A percentile compares a stretch with the other conserved stretches of the same genome.
Conservation (phyloP, 2,113 vertebrate genomes). For the Hoplias malabaricus region DNA sequence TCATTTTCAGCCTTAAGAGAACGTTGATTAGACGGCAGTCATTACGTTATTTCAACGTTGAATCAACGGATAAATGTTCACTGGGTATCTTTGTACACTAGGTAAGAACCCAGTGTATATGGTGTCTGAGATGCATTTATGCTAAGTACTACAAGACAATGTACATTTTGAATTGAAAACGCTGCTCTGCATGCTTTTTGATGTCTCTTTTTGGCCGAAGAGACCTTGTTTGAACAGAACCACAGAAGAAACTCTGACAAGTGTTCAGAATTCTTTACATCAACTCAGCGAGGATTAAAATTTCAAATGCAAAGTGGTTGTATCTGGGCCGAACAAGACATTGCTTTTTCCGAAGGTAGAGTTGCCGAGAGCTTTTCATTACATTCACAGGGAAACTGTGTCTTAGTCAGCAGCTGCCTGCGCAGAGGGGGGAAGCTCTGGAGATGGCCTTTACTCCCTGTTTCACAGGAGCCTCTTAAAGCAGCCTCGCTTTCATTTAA, state of each 20-base stretch:
- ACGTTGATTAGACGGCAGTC: no score
- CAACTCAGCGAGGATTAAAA: slow-evolving; percentile 43
- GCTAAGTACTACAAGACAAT: no score
- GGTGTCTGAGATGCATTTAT: no score
- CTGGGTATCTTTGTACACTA: no score
- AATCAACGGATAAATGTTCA: no score
- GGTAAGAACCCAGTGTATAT: no score
- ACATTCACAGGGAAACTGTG: slow-evolving; percentile 50
- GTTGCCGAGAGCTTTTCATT: slow-evolving; percentile 59
- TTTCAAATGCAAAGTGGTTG: slow-evolving; percentile 41
- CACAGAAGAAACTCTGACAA: slow-evolving; percentile 37
- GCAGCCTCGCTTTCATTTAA: slow-evolving; percentile 61
- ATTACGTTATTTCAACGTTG: no score
- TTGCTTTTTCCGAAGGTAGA: slow-evolving; percentile 40
- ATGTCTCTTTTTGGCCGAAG: background rate
- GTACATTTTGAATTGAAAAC: no score
- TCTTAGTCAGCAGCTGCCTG: slow-evolving; percentile 35
- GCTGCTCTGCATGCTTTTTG: background rate
- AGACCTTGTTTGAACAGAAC: slow-evolving; percentile 2
- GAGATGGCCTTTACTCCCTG: slow-evolving; percentile 3
- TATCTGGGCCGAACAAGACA: slow-evolving; percentile 41
- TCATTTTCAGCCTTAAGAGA: no score
- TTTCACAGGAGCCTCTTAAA: slow-evolving; percentile 36
- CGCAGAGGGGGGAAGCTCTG: background rate
- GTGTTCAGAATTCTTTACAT: slow-evolving; percentile 33